phyloP scores from a whole-genome alignment of 2,888 invertebrate species.

The Melanotus villosus region DNA sequence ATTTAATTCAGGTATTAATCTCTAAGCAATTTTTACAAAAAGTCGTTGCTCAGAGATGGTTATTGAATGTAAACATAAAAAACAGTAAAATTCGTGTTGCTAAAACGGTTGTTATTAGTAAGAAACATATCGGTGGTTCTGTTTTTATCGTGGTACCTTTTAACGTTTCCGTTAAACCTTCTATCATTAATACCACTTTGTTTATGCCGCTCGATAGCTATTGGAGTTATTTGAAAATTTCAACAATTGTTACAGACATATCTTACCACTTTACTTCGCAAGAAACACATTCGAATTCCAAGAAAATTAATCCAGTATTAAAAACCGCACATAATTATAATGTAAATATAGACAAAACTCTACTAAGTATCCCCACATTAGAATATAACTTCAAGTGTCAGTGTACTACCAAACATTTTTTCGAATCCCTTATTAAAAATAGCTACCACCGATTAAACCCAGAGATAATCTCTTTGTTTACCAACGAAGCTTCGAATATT shows the following conservation, averaged over 20 bases:
- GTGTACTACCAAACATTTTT: slow-evolving; percentile 53
- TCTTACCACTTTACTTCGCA: slow-evolving; percentile 59
- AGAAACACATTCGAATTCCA: neutral
- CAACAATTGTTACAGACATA: slow-evolving; percentile 57
- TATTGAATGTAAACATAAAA: slow-evolving; percentile 54
- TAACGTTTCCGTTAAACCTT: slow-evolving; percentile 51
- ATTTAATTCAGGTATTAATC: slow-evolving; percentile 60
- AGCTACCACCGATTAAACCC: slow-evolving; percentile 60
- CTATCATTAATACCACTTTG: slow-evolving; percentile 54
- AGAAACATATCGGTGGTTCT: slow-evolving; percentile 49
- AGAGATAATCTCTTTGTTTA: slow-evolving; percentile 55
- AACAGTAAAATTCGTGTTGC: slow-evolving; percentile 38
- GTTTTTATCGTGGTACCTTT: slow-evolving; percentile 58
- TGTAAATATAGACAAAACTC: neutral
- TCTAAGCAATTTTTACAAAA: slow-evolving; percentile 57
- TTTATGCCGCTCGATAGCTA: slow-evolving; percentile 50
- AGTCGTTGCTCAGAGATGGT: slow-evolving; percentile 56
- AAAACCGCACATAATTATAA: slow-evolving; percentile 17
- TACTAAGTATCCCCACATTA: slow-evolving; percentile 31
- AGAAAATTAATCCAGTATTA: neutral
- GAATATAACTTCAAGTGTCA: slow-evolving; percentile 55
- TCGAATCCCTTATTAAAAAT: slow-evolving; percentile 58
- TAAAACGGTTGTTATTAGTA: slow-evolving; percentile 49
- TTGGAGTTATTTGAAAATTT: slow-evolving; percentile 55
- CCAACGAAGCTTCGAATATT: slow-evolving; percentile 49